phyloP scores from a whole-genome alignment of 2,888 invertebrate species.

The Conus canariensis region DNA sequence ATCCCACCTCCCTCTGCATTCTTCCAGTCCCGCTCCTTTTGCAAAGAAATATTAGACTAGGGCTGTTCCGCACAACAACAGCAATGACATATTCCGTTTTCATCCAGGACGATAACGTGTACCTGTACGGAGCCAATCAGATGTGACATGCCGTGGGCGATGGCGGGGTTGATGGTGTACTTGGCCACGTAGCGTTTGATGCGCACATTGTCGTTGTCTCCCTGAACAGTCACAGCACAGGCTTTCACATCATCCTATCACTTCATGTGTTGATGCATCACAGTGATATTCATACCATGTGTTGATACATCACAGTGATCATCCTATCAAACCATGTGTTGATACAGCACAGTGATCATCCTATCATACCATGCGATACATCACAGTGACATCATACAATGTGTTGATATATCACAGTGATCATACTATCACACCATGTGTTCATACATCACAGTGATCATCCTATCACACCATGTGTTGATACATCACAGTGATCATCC shows the following conservation, averaged over 20 bases:
- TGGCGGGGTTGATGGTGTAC: slow-evolving; percentile 77
- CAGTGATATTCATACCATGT: neutral
- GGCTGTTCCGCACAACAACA: too few relatives aligned
- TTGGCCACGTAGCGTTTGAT: slow-evolving; percentile 75
- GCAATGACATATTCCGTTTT: too few relatives aligned
- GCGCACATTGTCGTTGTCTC: slow-evolving; percentile 74
- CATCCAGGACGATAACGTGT: neutral
- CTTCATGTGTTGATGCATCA: neutral
- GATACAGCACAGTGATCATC: too few relatives aligned
- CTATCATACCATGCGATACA: too few relatives aligned
- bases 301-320: neutral
- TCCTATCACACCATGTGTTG: too few relatives aligned
- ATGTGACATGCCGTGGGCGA: slow-evolving; percentile 72
- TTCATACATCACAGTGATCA: neutral
- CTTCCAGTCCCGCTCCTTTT: too few relatives aligned
- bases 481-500: neutral
- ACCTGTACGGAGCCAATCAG: slow-evolving; percentile 74
- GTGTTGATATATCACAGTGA: too few relatives aligned
- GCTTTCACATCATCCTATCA: neutral
- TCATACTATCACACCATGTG: too few relatives aligned
- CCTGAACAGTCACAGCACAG: slow-evolving; percentile 49
- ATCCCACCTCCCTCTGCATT: too few relatives aligned
- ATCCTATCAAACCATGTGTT: neutral
- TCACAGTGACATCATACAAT: too few relatives aligned
- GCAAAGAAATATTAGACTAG: too few relatives aligned